Evolutionary conservation across 1,140 invertebrate genomes (phyloP).

Genomic region (Drosophila ambigua): DNA sequence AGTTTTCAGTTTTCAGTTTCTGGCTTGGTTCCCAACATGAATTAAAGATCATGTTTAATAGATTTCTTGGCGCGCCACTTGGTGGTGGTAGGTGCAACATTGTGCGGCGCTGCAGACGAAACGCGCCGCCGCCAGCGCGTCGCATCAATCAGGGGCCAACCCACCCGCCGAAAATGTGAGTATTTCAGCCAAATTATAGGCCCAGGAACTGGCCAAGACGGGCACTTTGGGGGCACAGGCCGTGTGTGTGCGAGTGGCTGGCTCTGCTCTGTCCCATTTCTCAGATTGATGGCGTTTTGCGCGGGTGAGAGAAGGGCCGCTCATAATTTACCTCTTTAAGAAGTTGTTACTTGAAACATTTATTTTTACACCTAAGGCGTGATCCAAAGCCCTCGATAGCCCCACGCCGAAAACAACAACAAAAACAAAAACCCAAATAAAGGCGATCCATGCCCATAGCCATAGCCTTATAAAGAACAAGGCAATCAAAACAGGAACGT

Average conservation of each 20-base stretch:
- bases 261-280: conserved; percentile 4
- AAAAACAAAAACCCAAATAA: conserved; percentile 26
- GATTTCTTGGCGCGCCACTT: conserved; percentile 66
- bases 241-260: not conserved
- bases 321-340: conserved; percentile 78
- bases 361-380: conserved; percentile 80
- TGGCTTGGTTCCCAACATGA: not conserved
- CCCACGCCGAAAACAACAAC: conserved; percentile 20
- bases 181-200: conserved; percentile 79
- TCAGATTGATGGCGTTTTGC: conserved; percentile 51
- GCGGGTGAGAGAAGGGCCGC: conserved; percentile 25
- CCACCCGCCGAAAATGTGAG: conserved; percentile 1
- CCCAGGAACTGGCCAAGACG: conserved; percentile 16
- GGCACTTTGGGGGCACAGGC: not conserved
- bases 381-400: conserved; percentile 53
- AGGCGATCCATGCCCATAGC: not conserved
- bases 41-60: conserved; percentile 56
- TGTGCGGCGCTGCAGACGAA: conserved; percentile 36
- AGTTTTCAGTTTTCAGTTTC: not conserved
- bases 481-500: conserved; percentile 32
- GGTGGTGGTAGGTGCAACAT: conserved; percentile 41
- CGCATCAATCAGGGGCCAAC: conserved; percentile 72
- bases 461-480: not conserved
- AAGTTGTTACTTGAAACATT: conserved; percentile 82
- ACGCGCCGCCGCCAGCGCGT: conserved; percentile 33